Evolutionary conservation across 1,140 invertebrate species (phyloP), one percentile per base, ranked within the genome.

Genomic region (Apis cerana): DNA sequence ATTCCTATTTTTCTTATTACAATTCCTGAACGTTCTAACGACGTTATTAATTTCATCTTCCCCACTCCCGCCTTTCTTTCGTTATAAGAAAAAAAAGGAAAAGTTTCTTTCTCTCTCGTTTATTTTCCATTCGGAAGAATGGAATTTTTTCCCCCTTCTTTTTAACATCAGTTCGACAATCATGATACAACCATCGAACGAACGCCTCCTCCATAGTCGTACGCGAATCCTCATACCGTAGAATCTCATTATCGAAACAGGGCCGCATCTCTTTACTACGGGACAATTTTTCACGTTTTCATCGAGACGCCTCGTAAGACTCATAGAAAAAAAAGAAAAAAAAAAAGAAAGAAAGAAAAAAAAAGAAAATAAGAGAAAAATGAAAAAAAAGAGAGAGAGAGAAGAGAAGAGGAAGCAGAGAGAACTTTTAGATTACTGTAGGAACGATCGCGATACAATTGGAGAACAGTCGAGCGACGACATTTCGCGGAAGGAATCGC

Each of bases 281-380:
- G 80, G 56, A 76, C 80, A 69, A 76, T 82, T 82, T 82, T 82
- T 82, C 80, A 82, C 80, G 80, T 82, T 82, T 82, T 82, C 80
- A 82, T 82, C 75, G 71, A 65, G 62, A n/a, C 50, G 27, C n/a
- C 33, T 33, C 62, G 59, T 23, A 54, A 64, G 12, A 19, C 50
- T 9, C 15, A 15, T 48, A 19, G 19, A 15, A 54, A 9, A 52
- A 19, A n/a, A 33, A 76, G 43, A 65, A 23, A 19, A n/a, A 5
- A n/a, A 43, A 59, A 2, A 12, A 15, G 33, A 33, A 74, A n/a
- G 48, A 2, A 48, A 9, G 7, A 54, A 27, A n/a, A n/a, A 15
- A n/a, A 27, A 56, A 67, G 54, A 50, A 75, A 50, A 50, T 21
- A 12, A 19, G 50, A 17, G 33, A 33, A 76, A 54, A 65, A 23